phyloP scores from a whole-genome alignment of 2,113 vertebrate genomes.

The Clupea harengus region DNA sequence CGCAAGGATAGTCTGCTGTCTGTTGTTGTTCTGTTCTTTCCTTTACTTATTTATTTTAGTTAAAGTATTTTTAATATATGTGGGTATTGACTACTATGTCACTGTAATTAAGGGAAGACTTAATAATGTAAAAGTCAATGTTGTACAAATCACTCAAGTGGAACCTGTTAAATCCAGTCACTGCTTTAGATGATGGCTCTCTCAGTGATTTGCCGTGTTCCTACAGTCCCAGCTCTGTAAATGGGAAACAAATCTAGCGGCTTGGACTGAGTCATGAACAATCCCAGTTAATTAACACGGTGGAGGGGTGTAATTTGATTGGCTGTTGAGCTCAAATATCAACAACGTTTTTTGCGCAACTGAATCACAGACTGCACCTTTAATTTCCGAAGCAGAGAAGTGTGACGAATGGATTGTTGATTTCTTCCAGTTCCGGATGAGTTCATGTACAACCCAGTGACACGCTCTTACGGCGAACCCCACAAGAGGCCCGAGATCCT shows the following conservation, averaged over 20 bases:
- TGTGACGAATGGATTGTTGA: neutral
- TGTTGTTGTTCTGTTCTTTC: neutral
- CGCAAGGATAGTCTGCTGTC: neutral
- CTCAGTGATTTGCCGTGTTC: neutral
- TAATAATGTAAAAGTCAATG: neutral
- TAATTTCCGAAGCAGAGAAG: neutral
- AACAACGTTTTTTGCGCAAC: too few relatives aligned
- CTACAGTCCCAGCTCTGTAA: too few relatives aligned
- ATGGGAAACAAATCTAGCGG: too few relatives aligned
- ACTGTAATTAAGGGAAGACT: neutral
- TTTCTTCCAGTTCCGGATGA: slow-evolving; percentile 86
- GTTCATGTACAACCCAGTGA: slow-evolving; percentile 98
- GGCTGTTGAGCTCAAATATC: too few relatives aligned
- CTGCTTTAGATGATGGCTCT: neutral
- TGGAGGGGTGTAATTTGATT: too few relatives aligned
- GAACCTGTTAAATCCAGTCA: neutral
- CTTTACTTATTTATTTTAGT: neutral
- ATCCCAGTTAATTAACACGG: too few relatives aligned
- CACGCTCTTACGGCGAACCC: slow-evolving; percentile 91
- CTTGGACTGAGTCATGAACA: too few relatives aligned
- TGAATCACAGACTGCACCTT: neutral
- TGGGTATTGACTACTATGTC: neutral
- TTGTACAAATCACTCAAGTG: neutral
- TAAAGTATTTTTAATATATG: neutral
- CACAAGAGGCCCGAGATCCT: slow-evolving; percentile 96